phyloP scores from a whole-genome alignment of 2,888 invertebrate genomes.

The Thera britannica region DNA sequence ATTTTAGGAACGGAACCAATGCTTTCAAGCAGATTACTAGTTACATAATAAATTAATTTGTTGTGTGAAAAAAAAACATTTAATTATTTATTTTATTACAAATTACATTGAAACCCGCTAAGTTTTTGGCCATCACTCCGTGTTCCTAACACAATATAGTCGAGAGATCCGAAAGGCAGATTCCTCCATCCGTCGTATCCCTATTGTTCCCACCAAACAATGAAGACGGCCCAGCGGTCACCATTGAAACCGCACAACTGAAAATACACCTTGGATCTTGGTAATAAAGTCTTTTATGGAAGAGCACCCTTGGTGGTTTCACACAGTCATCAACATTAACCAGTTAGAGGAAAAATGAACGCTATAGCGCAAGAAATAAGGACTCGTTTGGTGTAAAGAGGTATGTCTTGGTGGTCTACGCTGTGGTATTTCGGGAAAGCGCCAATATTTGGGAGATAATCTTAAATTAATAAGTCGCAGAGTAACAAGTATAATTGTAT shows the following conservation, averaged over 20 bases:
- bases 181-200: constrained; percentile 58
- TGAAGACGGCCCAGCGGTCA: constrained; percentile 52
- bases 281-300: constrained; percentile 24
- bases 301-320: not conserved
- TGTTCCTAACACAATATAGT: constrained; percentile 53
- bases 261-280: constrained; percentile 23
- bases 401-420: constrained; percentile 13
- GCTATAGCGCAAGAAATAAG: not conserved
- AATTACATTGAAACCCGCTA: constrained; percentile 22
- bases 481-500: not conserved
- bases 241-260: constrained; percentile 19
- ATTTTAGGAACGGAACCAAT: too few relatives aligned
- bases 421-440: constrained; percentile 28
- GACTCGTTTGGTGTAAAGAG: constrained; percentile 1
- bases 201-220: constrained; percentile 68
- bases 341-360: constrained; percentile 7
- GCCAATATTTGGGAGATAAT: constrained; percentile 23
- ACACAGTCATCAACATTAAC: constrained; percentile 11
- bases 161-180: constrained; percentile 66
- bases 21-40: too few relatives aligned
- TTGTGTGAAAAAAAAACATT: not conserved
- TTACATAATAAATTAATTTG: not conserved
- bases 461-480: constrained; percentile 19
- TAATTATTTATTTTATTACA: not conserved
- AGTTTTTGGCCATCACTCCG: constrained; percentile 41